These are phyloP conservation scores for Dicaeum eximium DNA, from an alignment of 2,113 vertebrate genomes.

Conservation along the genomic window DNA sequence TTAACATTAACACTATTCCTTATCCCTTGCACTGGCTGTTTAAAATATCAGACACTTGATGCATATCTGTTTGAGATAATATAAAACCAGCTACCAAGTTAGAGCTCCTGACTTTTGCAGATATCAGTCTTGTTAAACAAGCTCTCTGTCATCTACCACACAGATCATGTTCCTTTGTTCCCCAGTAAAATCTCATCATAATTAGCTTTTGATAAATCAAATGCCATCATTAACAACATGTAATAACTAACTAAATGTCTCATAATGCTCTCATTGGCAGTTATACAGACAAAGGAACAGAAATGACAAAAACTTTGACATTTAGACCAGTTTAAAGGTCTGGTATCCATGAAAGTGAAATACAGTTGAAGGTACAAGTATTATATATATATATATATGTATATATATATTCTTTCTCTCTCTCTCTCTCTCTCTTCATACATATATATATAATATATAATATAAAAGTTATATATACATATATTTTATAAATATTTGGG, in stretches of 20 bases:
- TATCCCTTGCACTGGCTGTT: background rate
- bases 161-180: background rate
- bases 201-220: conserved; percentile 15
- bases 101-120: background rate
- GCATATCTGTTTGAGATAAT: background rate
- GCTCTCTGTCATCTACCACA: background rate
- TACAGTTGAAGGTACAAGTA: background rate
- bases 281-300: background rate
- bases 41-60: background rate
- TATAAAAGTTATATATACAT: background rate
- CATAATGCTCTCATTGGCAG: background rate
- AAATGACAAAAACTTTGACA: background rate
- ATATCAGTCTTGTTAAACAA: background rate
- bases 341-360: background rate
- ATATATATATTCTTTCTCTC: background rate
- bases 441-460: background rate
- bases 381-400: background rate
- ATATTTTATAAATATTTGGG: background rate
- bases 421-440: too few species aligned
- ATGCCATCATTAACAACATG: background rate
- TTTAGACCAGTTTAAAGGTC: background rate
- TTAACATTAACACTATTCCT: background rate
- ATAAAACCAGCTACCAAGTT: background rate
- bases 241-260: background rate
- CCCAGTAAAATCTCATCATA: background rate